These are phyloP conservation scores for Adelphocoris suturalis DNA, from an alignment of 2,888 invertebrate genomes.

Conservation along the genomic window DNA sequence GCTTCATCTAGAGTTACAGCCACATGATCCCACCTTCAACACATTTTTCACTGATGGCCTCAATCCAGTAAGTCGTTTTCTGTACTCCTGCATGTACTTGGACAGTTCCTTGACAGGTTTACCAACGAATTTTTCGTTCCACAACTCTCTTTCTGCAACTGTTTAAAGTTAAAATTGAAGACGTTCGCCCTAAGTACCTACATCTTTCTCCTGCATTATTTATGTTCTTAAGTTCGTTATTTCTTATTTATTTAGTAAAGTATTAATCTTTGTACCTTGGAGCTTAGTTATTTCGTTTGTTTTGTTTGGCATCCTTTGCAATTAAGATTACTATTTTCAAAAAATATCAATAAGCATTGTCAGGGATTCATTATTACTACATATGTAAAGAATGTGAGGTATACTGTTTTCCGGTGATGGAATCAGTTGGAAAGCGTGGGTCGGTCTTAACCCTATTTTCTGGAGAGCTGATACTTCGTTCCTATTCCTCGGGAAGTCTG, in stretches of 20 bases:
- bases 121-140: slow-evolving; percentile 68
- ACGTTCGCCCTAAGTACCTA: too few species aligned
- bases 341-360: too few species aligned
- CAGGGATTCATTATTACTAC: too few species aligned
- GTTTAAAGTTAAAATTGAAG: slow-evolving; percentile 53
- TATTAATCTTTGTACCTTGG: too few species aligned
- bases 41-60: slow-evolving; percentile 69
- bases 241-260: too few species aligned
- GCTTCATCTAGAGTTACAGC: too few species aligned
- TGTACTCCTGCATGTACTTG: slow-evolving; percentile 70
- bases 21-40: slow-evolving; percentile 64
- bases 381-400: background rate
- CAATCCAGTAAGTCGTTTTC: slow-evolving; percentile 72
- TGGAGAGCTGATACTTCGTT: slow-evolving; percentile 80
- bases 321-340: too few species aligned
- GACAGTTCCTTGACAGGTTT: slow-evolving; percentile 70
- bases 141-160: slow-evolving; percentile 69
- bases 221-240: too few species aligned
- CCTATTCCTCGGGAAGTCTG: slow-evolving; percentile 80
- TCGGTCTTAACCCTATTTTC: slow-evolving; percentile 80
- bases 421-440: slow-evolving; percentile 81
- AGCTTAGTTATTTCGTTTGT: too few species aligned
- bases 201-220: too few species aligned
- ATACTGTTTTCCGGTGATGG: slow-evolving; percentile 74
- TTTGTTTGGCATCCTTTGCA: too few species aligned